phyloP scores from a whole-genome alignment of 2,113 vertebrate species.

The Pantherophis guttatus region DNA sequence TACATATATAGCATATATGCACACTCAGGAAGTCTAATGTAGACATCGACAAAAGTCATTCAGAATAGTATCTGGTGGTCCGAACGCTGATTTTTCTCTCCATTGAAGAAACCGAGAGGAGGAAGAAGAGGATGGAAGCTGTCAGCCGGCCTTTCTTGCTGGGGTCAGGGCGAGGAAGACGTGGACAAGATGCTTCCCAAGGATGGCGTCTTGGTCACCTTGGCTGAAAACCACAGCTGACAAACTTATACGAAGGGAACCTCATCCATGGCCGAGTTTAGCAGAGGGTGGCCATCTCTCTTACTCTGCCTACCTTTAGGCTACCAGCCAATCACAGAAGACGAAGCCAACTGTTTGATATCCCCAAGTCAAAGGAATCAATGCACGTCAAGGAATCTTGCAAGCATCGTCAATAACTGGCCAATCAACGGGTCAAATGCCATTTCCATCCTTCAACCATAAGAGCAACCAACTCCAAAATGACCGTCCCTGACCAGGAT shows the following conservation, averaged over 20 bases:
- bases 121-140: neutral
- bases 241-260: neutral
- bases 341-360: neutral
- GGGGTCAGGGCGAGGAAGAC: neutral
- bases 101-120: neutral
- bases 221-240: neutral
- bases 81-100: neutral
- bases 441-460: neutral
- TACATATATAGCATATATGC: neutral
- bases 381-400: neutral
- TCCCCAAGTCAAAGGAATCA: neutral
- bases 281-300: neutral
- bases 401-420: neutral
- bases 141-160: neutral
- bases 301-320: neutral
- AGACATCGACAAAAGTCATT: neutral
- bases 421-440: neutral
- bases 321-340: neutral
- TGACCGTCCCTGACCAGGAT: neutral
- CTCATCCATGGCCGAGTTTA: neutral
- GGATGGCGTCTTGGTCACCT: neutral
- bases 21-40: neutral
- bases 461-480: neutral
- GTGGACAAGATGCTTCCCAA: neutral
- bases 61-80: accelerated